These are phyloP conservation scores for Helogale parvula DNA, from an alignment of 2,113 vertebrate genomes.

Conservation along the genomic window DNA sequence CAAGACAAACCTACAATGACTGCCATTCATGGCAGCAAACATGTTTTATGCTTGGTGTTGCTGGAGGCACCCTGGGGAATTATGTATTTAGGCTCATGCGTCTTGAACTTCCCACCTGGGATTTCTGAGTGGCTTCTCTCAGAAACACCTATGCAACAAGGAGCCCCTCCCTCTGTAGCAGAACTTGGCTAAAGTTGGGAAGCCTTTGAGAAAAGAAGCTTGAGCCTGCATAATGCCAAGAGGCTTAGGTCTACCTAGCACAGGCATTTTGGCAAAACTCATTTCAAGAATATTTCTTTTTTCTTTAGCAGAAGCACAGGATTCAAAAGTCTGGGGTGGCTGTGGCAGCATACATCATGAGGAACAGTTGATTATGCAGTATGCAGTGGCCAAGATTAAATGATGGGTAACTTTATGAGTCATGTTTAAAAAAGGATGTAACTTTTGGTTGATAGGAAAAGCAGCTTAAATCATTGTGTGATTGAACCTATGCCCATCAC, in stretches of 20 bases:
- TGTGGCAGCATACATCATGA: background rate
- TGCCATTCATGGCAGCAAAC: background rate
- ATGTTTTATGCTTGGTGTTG: background rate
- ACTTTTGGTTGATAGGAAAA: conserved; percentile 25
- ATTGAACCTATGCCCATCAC: background rate
- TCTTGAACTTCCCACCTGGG: background rate
- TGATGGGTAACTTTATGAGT: background rate
- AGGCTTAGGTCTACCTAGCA: conserved; percentile 23
- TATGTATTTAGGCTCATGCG: conserved; percentile 23
- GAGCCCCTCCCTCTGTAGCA: background rate
- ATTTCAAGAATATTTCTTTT: conserved; percentile 44
- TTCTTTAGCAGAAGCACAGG: conserved; percentile 21
- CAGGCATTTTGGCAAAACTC: background rate
- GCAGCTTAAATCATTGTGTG: conserved; percentile 8
- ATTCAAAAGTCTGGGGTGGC: background rate
- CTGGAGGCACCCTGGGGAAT: background rate
- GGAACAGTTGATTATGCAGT: background rate
- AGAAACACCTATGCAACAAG: background rate
- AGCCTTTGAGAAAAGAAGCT: conserved; percentile 26
- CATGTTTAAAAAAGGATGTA: conserved; percentile 2
- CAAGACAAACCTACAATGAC: background rate
- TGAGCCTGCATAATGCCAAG: background rate
- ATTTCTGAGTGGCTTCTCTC: conserved; percentile 22
- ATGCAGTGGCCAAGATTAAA: conserved; percentile 52
- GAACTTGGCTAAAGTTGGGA: background rate